phyloP scores from a whole-genome alignment of 2,888 invertebrate genomes.

The Drosophila sordidapex region DNA sequence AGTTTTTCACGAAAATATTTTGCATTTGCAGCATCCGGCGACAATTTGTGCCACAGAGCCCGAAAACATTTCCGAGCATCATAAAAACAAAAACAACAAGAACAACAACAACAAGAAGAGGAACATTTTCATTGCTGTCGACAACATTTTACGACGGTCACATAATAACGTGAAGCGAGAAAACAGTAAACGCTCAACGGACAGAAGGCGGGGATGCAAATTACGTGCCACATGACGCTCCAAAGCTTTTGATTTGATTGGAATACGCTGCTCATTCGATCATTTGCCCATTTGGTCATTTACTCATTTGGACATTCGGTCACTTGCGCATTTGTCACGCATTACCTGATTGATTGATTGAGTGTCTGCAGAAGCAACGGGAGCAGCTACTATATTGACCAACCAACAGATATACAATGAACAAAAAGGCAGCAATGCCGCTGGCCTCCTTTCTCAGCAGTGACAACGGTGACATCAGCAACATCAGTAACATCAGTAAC shows the following conservation, averaged over 20 bases:
- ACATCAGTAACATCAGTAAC: constrained; percentile 26
- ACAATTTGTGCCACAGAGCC: constrained; percentile 55
- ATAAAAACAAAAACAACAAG: constrained; percentile 45
- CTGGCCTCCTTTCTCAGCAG: constrained; percentile 80
- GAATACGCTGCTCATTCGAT: constrained; percentile 36
- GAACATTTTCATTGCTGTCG: constrained; percentile 54
- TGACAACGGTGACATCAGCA: constrained; percentile 40
- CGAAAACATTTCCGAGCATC: constrained; percentile 60
- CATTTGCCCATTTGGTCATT: constrained; percentile 15
- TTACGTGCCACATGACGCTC: constrained; percentile 69
- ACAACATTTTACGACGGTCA: constrained; percentile 75
- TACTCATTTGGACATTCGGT: not conserved
- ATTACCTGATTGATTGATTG: constrained; percentile 42
- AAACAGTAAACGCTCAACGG: constrained; percentile 39
- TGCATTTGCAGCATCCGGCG: constrained; percentile 80
- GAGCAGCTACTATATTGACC: constrained; percentile 1
- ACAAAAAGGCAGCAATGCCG: constrained; percentile 83
- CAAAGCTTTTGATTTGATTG: constrained; percentile 74
- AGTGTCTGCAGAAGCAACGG: constrained; percentile 34
- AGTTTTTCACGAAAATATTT: constrained; percentile 68
- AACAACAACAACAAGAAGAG: constrained; percentile 13
- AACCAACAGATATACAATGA: constrained; percentile 68
- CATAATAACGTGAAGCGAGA: constrained; percentile 64
- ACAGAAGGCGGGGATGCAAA: constrained; percentile 57
- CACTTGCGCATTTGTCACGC: constrained; percentile 7